Conservation (phyloP, 2,888 invertebrate genomes). For the Hedya salicella region DNA sequence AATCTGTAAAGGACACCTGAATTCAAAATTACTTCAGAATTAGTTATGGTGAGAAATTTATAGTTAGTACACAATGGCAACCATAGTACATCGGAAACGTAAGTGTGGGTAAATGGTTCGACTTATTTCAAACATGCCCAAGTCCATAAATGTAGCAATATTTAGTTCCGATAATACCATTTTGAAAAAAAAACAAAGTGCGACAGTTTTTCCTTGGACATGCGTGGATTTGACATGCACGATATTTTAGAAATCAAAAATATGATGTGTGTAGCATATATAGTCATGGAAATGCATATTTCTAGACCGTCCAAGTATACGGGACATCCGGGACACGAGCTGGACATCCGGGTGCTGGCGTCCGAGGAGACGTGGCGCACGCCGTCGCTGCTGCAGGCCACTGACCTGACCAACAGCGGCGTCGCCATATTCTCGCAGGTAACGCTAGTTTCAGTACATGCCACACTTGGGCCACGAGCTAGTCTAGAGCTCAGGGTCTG, state of each 20-base stretch:
- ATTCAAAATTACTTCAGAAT: too few species aligned
- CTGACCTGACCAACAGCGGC: conserved; percentile 87
- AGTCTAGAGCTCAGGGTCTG: too few species aligned
- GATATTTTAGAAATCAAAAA: too few species aligned
- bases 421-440: conserved; percentile 93
- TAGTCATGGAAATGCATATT: not conserved
- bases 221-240: too few species aligned
- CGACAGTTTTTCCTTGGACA: too few species aligned
- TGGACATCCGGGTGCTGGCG: conserved; percentile 91
- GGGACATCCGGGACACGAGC: conserved; percentile 86
- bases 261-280: too few species aligned
- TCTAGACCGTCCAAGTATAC: conserved; percentile 83
- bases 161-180: too few species aligned
- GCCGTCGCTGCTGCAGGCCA: conserved; percentile 91
- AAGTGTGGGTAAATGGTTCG: not conserved
- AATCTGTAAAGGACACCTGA: too few species aligned
- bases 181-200: too few species aligned
- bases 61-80: too few species aligned
- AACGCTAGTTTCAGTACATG: conserved; percentile 29
- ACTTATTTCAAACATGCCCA: not conserved
- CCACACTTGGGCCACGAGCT: not conserved
- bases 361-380: conserved; percentile 95
- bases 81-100: too few species aligned
- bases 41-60: too few species aligned
- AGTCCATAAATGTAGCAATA: not conserved